phyloP scores from a whole-genome alignment of 2,888 invertebrate species.

The Cephus sareptanus region DNA sequence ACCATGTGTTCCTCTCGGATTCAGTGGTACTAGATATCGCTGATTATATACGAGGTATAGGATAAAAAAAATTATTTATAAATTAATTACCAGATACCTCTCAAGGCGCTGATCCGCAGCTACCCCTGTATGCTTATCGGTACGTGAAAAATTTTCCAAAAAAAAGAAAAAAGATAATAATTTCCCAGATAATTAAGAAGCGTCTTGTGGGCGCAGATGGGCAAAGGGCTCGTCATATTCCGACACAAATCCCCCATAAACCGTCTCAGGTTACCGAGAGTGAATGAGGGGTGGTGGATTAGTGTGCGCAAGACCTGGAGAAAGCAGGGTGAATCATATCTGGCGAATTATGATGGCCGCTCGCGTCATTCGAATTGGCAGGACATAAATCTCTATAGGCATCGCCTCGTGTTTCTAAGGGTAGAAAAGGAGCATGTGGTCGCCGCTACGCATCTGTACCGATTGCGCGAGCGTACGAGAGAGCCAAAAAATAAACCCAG shows the following conservation, averaged over 20 bases:
- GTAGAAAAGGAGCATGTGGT: conserved; percentile 20
- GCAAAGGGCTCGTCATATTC: conserved; percentile 41
- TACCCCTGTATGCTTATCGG: conserved; percentile 19
- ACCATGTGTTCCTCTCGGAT: conserved; percentile 53
- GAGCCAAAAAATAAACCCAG: conserved; percentile 21
- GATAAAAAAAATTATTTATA: background rate
- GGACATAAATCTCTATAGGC: conserved; percentile 30
- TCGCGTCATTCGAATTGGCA: conserved; percentile 29
- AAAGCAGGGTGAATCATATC: conserved; percentile 39
- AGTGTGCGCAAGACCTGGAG: conserved; percentile 11
- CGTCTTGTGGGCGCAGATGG: conserved; percentile 35
- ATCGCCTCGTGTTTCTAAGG: conserved; percentile 6
- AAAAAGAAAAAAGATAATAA: background rate
- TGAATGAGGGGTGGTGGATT: conserved; percentile 9
- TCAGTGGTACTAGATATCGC: background rate
- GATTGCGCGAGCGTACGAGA: conserved; percentile 9
- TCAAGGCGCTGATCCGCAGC: conserved; percentile 21
- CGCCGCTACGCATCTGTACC: conserved; percentile 3
- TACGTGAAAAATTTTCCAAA: background rate
- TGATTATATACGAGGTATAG: background rate
- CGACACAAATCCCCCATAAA: conserved; percentile 48
- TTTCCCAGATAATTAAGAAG: conserved; percentile 38
- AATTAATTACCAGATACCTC: background rate
- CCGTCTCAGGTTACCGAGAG: conserved; percentile 50
- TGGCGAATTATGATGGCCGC: conserved; percentile 35